A percentile compares a stretch with the other conserved stretches of the same genome.
Conservation (phyloP, 2,113 vertebrate genomes). For the Vulpes vulpes region DNA sequence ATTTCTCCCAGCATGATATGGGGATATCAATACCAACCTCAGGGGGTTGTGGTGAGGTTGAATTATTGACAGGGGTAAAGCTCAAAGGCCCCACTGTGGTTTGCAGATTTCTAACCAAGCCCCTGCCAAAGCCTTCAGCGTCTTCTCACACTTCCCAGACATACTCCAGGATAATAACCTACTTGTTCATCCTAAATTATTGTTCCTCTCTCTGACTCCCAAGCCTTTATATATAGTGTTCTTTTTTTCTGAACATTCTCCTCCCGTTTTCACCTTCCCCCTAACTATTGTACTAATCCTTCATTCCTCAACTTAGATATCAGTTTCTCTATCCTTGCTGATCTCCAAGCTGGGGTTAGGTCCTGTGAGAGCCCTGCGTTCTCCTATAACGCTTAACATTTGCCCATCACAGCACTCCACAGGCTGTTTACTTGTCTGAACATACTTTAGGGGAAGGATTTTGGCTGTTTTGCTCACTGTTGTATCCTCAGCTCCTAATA, state of each 20-base stretch:
- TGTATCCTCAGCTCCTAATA: slow-evolving; percentile 46
- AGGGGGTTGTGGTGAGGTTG: background rate
- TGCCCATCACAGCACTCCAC: background rate
- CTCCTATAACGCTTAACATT: background rate
- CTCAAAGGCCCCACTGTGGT: background rate
- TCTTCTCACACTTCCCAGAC: background rate
- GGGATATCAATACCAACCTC: background rate
- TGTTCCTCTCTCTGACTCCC: slow-evolving; percentile 27
- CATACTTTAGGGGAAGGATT: background rate
- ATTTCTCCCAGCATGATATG: background rate
- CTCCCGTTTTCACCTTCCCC: background rate
- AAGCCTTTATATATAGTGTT: background rate
- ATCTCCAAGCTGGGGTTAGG: slow-evolving; percentile 4
- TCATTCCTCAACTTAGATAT: background rate
- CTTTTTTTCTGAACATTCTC: background rate
- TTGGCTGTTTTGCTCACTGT: slow-evolving; percentile 29
- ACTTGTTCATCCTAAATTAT: background rate
- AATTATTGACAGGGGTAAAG: background rate
- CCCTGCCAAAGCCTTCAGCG: background rate
- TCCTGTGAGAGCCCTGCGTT: background rate
- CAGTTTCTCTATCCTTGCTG: slow-evolving; percentile 15
- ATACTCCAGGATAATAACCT: background rate
- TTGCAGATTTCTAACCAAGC: background rate
- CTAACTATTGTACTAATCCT: slow-evolving; percentile 41
- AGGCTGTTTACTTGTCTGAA: slow-evolving; percentile 23